These are phyloP conservation scores for Sycophaga agraensis DNA, from an alignment of 1,140 invertebrate species.

Conservation along the genomic window DNA sequence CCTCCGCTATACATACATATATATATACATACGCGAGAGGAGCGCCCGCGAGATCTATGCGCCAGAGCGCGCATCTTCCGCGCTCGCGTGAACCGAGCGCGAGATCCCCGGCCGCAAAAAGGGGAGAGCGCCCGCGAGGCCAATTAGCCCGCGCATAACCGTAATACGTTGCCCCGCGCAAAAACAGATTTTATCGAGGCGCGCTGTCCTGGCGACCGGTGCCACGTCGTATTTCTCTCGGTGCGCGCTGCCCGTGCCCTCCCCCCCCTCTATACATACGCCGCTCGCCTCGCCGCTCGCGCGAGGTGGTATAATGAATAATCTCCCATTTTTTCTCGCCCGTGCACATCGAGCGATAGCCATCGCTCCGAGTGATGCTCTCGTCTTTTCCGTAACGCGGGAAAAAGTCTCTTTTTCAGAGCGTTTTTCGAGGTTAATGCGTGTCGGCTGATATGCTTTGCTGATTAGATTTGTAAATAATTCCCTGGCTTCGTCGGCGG, in stretches of 20 bases:
- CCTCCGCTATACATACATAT: too few species aligned
- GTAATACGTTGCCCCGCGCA: conserved; percentile 12
- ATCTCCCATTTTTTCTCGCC: conserved; percentile 2
- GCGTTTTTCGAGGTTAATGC: neutral
- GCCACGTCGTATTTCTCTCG: neutral
- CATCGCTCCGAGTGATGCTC: neutral
- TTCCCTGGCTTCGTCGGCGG: too few species aligned
- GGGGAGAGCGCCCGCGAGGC: conserved; percentile 8
- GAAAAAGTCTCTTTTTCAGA: neutral
- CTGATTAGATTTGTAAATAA: too few species aligned
- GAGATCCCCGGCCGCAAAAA: neutral
- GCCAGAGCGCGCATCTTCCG: too few species aligned
- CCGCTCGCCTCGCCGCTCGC: too few species aligned
- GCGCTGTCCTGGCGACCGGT: neutral
- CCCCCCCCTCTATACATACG: too few species aligned
- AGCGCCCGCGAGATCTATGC: neutral
- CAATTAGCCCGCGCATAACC: conserved; percentile 26
- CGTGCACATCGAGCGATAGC: neutral
- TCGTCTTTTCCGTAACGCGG: neutral
- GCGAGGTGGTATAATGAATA: conserved; percentile 21
- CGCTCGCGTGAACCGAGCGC: too few species aligned
- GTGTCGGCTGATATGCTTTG: too few species aligned
- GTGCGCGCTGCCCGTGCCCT: neutral
- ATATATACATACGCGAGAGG: neutral
- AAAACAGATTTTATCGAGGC: conserved; percentile 28